A percentile compares a stretch with the other conserved stretches of the same genome.
phyloP scores from a whole-genome alignment of 1,140 invertebrate species.

The Limonius californicus region DNA sequence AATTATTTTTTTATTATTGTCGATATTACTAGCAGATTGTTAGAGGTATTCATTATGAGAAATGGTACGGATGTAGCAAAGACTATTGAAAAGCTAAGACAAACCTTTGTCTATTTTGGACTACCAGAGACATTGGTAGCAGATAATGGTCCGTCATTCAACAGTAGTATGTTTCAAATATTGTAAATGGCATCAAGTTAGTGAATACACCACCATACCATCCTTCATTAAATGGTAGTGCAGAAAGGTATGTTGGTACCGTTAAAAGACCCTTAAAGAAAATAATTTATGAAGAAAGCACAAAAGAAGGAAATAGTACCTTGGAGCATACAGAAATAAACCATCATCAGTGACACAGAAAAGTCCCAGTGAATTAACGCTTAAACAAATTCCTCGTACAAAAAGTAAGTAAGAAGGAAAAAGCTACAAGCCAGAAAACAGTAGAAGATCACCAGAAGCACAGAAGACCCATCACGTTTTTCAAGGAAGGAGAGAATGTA shows the following conservation, averaged over 20 bases:
- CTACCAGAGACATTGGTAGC: background rate
- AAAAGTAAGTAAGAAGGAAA: too few relatives aligned
- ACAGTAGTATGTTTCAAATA: background rate
- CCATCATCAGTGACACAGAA: background rate
- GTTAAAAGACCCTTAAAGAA: background rate
- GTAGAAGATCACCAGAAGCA: too few relatives aligned
- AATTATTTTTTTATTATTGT: background rate
- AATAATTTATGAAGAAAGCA: background rate
- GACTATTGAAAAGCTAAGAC: background rate
- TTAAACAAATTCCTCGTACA: background rate
- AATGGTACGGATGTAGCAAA: background rate
- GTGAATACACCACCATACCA: background rate
- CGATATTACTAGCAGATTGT: background rate
- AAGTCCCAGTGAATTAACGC: background rate
- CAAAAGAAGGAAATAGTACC: background rate
- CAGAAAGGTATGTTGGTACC: background rate
- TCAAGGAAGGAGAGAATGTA: too few relatives aligned
- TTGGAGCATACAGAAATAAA: background rate
- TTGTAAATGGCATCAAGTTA: background rate
- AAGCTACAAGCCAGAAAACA: too few relatives aligned
- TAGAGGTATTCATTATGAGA: background rate
- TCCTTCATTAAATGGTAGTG: background rate
- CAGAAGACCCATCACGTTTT: too few relatives aligned
- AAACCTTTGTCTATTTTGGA: background rate
- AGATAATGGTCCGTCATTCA: background rate